Conservation (phyloP, 2,113 vertebrate species). For the Ophthalmolycus amberensis region DNA sequence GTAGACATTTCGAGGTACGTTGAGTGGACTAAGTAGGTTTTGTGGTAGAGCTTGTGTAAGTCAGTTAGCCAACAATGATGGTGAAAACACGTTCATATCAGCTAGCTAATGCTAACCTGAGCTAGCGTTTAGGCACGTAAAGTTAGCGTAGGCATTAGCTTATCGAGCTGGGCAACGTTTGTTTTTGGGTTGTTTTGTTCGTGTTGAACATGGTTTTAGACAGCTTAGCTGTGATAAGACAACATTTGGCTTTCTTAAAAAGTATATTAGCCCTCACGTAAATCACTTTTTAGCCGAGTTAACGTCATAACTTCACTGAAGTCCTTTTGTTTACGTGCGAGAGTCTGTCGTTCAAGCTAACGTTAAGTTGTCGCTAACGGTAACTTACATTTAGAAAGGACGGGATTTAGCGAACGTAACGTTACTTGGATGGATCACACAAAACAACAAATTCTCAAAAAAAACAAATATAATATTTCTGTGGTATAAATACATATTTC, state of each 20-base stretch:
- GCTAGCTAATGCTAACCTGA: constrained; percentile 35
- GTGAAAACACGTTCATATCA: not conserved
- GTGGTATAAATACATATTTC: not conserved
- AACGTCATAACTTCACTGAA: too few relatives aligned
- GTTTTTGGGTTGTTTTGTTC: not conserved
- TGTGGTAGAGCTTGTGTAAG: not conserved
- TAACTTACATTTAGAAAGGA: not conserved
- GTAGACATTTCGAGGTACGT: constrained; percentile 7
- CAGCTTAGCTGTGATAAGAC: not conserved
- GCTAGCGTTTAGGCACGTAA: constrained; percentile 17
- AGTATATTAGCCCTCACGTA: not conserved
- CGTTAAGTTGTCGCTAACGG: not conserved
- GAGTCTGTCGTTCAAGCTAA: not conserved
- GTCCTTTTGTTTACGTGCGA: constrained; percentile 16
- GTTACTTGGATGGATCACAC: not conserved
- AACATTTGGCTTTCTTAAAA: too few relatives aligned
- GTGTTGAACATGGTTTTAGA: not conserved
- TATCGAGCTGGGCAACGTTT: not conserved
- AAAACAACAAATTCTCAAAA: not conserved
- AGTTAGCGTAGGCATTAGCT: not conserved
- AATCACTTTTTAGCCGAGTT: not conserved
- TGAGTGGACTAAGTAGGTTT: not conserved
- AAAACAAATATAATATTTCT: not conserved
- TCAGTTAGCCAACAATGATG: not conserved
- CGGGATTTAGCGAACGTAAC: not conserved